Evolutionary conservation across 37 sponge, comb jelly and placozoan species (phyloP), one percentile per base, ranked within the genome.

Genomic region (Dysidea cf. avara): DNA sequence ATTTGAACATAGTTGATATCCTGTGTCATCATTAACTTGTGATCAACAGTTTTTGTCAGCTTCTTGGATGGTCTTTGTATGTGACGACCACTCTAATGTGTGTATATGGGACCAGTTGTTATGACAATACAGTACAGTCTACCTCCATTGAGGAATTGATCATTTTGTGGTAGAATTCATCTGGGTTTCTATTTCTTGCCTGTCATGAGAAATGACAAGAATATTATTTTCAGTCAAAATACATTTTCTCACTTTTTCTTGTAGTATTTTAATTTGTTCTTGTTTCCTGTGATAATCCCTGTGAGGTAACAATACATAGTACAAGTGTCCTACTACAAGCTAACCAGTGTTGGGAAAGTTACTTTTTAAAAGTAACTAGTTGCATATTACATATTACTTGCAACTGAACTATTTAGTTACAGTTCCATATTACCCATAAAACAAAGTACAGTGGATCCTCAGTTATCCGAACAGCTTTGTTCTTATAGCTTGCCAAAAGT

Each of bases 91-190:
- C 82, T 81, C 85, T 17, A 39, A 14, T 35, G 18, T 3, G 34
- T 13, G 34, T 26, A 30, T 26, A 33, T 49, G 66, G 47, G 21
- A 28, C 48, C 20, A 13, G 31, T 11, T 4, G 7, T 22, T 33
- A 5, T 36, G 26, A 58, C 61, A 40, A 2, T 40, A 67, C 68
- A 3, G 18, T 24, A 66, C 6, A 17, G 4, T 25, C 7, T 20
- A 87, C 90, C 86, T 81, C 64, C 18, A 92, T 33, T 57, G 79
- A 74, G 13, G 75, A 71, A 14, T 68, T 83, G 29, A 90, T 60
- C 95, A 94, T 94, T 37, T 87, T 86, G 72, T 85, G 90, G 67
- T 94, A 94, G 67, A 94, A 94, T 57, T 94, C 95, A 77, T 94
- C 95, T 33, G 91, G 91, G 46, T 94, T 94, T 12, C 87, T 70